Conservation (phyloP, 2,797 vertebrate species). For the Allobates femoralis region DNA sequence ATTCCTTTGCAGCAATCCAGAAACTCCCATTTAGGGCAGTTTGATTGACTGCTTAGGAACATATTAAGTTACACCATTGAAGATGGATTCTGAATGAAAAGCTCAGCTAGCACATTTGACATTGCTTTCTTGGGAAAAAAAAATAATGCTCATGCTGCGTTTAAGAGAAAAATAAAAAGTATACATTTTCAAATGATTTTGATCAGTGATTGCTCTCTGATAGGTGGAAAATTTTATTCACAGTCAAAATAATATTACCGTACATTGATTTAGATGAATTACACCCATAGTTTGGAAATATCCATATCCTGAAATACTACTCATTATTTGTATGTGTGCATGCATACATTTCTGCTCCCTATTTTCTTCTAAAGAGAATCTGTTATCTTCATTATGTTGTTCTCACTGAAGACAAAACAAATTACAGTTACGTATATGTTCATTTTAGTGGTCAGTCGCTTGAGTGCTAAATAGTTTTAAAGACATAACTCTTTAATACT, state of each 20-base stretch:
- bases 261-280: neutral
- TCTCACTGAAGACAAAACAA: too few relatives aligned
- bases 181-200: neutral
- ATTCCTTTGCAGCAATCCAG: constrained; percentile 24
- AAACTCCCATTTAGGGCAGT: constrained; percentile 49
- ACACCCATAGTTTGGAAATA: neutral
- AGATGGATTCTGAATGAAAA: constrained; percentile 36
- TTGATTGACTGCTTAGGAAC: constrained; percentile 25
- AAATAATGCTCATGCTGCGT: neutral
- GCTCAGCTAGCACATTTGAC: constrained; percentile 17
- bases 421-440: too few relatives aligned
- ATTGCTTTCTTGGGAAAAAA: constrained; percentile 20
- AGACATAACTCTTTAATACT: too few relatives aligned
- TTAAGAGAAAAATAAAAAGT: neutral
- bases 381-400: too few relatives aligned
- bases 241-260: neutral
- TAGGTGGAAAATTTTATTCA: constrained; percentile 1
- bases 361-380: too few relatives aligned
- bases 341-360: neutral
- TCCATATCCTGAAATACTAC: neutral
- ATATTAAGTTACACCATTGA: constrained; percentile 46
- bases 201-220: neutral
- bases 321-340: neutral
- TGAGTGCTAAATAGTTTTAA: too few relatives aligned
- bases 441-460: too few relatives aligned